Conservation (phyloP, 35 echinoderm and acorn worm species). For the Diadema setosum region DNA sequence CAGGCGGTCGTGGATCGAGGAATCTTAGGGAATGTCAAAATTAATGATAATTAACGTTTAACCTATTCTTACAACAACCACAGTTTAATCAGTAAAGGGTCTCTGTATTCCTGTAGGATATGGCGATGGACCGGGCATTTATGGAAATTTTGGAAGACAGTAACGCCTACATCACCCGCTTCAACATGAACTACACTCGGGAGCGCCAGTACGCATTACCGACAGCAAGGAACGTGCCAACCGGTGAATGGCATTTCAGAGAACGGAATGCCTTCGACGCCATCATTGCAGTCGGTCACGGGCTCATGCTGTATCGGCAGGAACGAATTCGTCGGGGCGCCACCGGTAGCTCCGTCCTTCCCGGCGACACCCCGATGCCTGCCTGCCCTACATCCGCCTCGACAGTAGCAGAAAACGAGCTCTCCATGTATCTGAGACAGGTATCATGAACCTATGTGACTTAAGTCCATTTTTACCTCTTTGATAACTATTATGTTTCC, state of each 20-base stretch:
- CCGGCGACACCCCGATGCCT: conserved; percentile 81
- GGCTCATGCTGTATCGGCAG: conserved; percentile 56
- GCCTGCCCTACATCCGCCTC: conserved; percentile 60
- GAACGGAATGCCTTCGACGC: conserved; percentile 79
- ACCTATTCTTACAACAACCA: no score
- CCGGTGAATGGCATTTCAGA: conserved; percentile 63
- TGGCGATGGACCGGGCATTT: conserved; percentile 45
- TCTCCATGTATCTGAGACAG: conserved; percentile 27
- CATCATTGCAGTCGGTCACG: conserved; percentile 83
- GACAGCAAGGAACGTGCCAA: conserved; percentile 30
- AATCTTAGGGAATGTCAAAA: no score
- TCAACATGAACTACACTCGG: conserved; percentile 87
- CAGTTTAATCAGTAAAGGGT: no score
- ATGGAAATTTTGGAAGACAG: conserved; percentile 50
- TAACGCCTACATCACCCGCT: conserved; percentile 83
- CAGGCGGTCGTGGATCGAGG: no score
- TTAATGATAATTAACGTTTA: no score
- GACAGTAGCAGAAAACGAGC: conserved; percentile 12
- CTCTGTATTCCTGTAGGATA: neutral
- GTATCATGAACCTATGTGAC: no score
- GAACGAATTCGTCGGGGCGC: conserved; percentile 1
- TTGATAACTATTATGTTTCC: no score
- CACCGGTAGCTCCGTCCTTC: conserved; percentile 50
- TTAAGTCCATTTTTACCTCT: no score
- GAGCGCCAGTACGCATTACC: conserved; percentile 74